Percentiles rank a stretch among this genome's conserved stretches.
phyloP scores from a whole-genome alignment of 2,113 vertebrate genomes.

The Lagopus muta region DNA sequence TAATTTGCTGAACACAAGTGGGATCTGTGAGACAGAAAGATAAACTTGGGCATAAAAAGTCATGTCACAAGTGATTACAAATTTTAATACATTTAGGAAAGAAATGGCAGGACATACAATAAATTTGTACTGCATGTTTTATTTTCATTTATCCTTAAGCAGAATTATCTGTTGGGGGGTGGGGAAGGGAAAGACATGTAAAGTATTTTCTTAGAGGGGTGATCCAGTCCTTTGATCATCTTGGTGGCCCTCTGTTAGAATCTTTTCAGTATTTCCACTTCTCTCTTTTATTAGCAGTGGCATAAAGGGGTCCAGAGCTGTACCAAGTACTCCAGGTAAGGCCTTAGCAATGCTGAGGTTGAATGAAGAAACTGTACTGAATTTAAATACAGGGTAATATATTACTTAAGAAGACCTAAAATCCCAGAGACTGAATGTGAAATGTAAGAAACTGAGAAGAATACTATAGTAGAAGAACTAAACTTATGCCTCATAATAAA shows the following conservation, averaged over 20 bases:
- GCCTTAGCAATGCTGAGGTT: neutral
- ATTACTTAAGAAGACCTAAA: neutral
- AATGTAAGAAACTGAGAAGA: neutral
- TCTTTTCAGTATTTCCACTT: neutral
- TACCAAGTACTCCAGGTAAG: neutral
- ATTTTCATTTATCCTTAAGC: neutral
- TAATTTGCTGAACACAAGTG: neutral
- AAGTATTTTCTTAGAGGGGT: neutral
- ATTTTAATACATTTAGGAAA: neutral
- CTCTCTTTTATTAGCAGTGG: neutral
- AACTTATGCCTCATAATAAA: neutral
- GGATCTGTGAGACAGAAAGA: neutral
- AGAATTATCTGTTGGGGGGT: neutral
- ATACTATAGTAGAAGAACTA: neutral
- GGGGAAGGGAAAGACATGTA: neutral
- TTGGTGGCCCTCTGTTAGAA: neutral
- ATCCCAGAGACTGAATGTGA: neutral
- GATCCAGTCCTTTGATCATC: neutral
- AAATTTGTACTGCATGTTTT: accelerated
- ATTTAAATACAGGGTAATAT: neutral
- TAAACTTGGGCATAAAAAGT: neutral
- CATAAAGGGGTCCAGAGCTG: neutral
- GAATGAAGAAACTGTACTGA: neutral
- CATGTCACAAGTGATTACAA: neutral
- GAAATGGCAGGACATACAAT: neutral